phyloP scores from a whole-genome alignment of 2,797 vertebrate species.

The Sorex maritimensis region DNA sequence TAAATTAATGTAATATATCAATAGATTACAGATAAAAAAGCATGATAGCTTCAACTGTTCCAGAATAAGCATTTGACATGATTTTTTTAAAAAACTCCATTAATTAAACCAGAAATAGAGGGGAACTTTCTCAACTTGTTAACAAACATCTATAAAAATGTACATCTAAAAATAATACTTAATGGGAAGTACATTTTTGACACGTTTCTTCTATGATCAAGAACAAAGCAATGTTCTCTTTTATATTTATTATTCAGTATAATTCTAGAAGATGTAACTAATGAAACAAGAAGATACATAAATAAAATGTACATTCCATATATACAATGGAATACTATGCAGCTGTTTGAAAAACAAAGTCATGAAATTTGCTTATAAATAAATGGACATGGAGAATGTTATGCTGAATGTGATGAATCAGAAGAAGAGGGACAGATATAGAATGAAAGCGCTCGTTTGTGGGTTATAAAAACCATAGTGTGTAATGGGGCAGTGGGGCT shows the following conservation, averaged over 20 bases:
- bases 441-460: too few species aligned
- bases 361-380: too few species aligned
- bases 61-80: background rate
- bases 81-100: background rate
- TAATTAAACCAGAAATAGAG: background rate
- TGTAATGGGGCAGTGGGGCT: too few species aligned
- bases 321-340: too few species aligned
- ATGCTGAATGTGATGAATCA: too few species aligned
- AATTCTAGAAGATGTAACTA: background rate
- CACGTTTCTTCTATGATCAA: background rate
- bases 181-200: background rate
- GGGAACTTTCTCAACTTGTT: background rate
- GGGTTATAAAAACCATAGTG: too few species aligned
- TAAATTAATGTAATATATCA: background rate
- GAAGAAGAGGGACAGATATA: too few species aligned
- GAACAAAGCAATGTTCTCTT: background rate
- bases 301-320: too few species aligned
- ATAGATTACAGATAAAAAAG: constrained; percentile 5
- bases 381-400: too few species aligned
- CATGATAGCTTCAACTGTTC: background rate
- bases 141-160: background rate
- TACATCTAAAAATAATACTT: background rate
- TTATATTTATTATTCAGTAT: background rate
- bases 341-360: too few species aligned
- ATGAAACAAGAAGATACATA: background rate